Evolutionary conservation across 2,888 invertebrate species (phyloP), one percentile per base, ranked within the genome.

Genomic region (Apamea crenata): DNA sequence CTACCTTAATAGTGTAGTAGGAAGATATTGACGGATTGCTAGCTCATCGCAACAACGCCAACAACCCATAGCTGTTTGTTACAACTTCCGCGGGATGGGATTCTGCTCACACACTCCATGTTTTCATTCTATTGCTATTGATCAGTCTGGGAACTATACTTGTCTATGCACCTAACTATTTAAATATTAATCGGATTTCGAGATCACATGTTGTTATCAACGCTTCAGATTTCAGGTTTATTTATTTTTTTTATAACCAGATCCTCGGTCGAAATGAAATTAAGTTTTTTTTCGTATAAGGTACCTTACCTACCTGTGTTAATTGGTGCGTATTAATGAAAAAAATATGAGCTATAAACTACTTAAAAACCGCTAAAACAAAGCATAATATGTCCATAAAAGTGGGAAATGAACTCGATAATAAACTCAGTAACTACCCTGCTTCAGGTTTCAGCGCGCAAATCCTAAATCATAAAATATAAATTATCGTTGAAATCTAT

Each of bases 41-140:
- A 74, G 68, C 59, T 75, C 74, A 74, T 82, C 36, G 71, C 29
- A 67, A 61, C 65, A 77, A 67, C 77, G 53, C 65, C 61, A 70
- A 77, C 61, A 81, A 56, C 68, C 68, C 56, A 81, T 85, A 74
- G 50, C 68, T 74, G 47, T 74, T 82, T 73, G 76, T 80, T 83
- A 77, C 71, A 69, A 74, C 67, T 63, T 75, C 74, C 65, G 50
- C 65, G 74, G 63, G 72, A 75, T 69, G 68, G 32, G 81, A 82
- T 85, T 82, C 63, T 78, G 73, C 71, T 71, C 67, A 68, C 61
- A 72, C 71, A 66, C 59, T 71, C 40, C 56, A 65, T 80, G 68
- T 82, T 85, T 78, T 82, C 65, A 81, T 85, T 78, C 82, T 67
- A 78, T 69, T 72, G 32, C 74, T 77, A 81, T 84, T 84, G 73